Conservation (phyloP, 2,113 vertebrate genomes). For the Spilogale gracilis region DNA sequence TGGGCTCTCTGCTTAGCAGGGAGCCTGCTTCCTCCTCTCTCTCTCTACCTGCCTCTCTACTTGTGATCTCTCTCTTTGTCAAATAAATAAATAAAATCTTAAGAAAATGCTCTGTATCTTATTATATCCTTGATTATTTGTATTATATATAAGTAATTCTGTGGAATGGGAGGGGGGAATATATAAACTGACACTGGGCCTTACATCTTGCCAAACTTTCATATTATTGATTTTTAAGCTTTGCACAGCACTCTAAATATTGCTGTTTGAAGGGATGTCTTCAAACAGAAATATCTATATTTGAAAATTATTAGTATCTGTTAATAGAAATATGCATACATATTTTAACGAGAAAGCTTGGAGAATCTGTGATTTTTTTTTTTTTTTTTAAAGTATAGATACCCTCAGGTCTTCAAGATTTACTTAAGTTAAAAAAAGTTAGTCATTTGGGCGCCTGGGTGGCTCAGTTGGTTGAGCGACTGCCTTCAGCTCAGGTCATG, state of each 20-base stretch:
- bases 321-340: constrained; percentile 14
- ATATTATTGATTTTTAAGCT: constrained; percentile 32
- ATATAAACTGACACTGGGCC: not conserved
- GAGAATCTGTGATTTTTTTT: constrained; percentile 37
- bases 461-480: no score
- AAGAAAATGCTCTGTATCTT: not conserved
- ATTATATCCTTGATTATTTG: constrained; percentile 2
- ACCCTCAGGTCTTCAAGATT: not conserved
- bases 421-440: constrained; percentile 47
- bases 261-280: not conserved
- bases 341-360: constrained; percentile 43
- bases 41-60: no score
- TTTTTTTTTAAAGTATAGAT: not conserved
- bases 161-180: not conserved
- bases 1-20: no score
- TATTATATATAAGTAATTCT: constrained; percentile 6
- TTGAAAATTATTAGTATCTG: constrained; percentile 34
- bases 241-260: constrained; percentile 15
- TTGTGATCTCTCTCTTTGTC: no score
- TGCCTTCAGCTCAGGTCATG: no score
- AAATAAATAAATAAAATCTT: no score
- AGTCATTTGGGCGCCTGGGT: no score
- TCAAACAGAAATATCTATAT: constrained; percentile 46
- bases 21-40: no score
- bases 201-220: not conserved